Evolutionary conservation across 2,888 invertebrate genomes (phyloP), one percentile per base, ranked within the genome.

Genomic region (Stenolophus ochropezus): DNA sequence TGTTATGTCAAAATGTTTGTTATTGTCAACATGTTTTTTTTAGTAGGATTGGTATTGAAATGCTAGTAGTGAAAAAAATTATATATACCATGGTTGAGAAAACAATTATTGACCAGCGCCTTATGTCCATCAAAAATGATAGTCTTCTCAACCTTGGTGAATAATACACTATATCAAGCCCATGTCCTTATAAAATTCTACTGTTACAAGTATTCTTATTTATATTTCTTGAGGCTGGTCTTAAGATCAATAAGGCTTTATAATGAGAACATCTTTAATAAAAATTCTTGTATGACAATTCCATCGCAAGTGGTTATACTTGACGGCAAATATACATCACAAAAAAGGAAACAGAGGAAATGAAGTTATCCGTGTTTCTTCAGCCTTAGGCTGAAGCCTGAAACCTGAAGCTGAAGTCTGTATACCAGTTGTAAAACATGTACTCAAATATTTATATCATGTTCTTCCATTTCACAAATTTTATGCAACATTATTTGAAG

Each of bases 321-420:
- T 33, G 1, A 18, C 11, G 27, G 33, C 11, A 69, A 69, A 69
- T 69, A 69, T 58, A 58, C 58, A 23, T 58, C 58, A 69, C 33
- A 69, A 69, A 27, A 42, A 21, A 11, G 69, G 69, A 69, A 69
- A 69, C 69, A 42, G 69, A 33, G 69, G 69, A 69, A 69, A 69
- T 69, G 69, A 69, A 69, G 69, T 69, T 69, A 69, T 69, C 69
- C 69, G 42, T 69, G 69, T 69, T 69, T 69, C 42, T 42, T 69
- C 33, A 23, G 16, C 27, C 18, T 42, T 11, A 3, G 8, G 11
- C 8, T 8, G 8, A 42, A 42, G 33, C 69, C 33, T 69, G 69
- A 69, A 65, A 20, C 47, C 33, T 11, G 11, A 8, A 4, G 33
- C 33, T 42, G 33, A 42, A 42, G 8, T 42, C 27, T 14, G 42